Conservation (phyloP, 37 sponge, comb jelly and placozoan species). For the Amphimedon queenslandica region DNA sequence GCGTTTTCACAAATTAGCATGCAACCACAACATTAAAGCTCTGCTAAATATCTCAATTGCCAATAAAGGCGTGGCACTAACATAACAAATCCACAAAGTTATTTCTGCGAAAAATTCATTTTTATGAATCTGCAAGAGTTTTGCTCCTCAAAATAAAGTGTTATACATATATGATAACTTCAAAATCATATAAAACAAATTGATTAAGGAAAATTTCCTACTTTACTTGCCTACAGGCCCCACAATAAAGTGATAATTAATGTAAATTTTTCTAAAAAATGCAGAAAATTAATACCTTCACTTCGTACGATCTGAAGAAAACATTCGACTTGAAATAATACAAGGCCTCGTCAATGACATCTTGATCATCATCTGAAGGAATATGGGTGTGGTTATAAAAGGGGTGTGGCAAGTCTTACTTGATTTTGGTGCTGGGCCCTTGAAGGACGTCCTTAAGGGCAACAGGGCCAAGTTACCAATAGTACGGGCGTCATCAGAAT, state of each 20-base stretch:
- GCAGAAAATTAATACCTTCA: too few relatives aligned
- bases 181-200: neutral
- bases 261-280: too few relatives aligned
- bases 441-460: slow-evolving; percentile 79
- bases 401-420: slow-evolving; percentile 23
- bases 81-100: too few relatives aligned
- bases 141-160: too few relatives aligned
- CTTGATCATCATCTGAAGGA: slow-evolving; percentile 64
- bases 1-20: too few relatives aligned
- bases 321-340: slow-evolving; percentile 97
- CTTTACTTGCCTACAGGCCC: neutral
- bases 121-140: too few relatives aligned
- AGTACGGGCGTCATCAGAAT: slow-evolving; percentile 42
- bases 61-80: too few relatives aligned
- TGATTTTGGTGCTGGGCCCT: slow-evolving; percentile 94
- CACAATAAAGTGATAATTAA: too few relatives aligned
- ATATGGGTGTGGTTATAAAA: neutral
- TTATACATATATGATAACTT: too few relatives aligned
- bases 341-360: slow-evolving; percentile 95
- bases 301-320: slow-evolving; percentile 97
- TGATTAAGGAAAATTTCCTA: neutral
- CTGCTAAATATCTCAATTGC: too few relatives aligned
- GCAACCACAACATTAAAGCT: too few relatives aligned
- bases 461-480: slow-evolving; percentile 93
- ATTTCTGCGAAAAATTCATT: too few relatives aligned